Evolutionary conservation across 2,888 invertebrate genomes (phyloP), one percentile per base, ranked within the genome.

Genomic region (Pegoplata infirma): DNA sequence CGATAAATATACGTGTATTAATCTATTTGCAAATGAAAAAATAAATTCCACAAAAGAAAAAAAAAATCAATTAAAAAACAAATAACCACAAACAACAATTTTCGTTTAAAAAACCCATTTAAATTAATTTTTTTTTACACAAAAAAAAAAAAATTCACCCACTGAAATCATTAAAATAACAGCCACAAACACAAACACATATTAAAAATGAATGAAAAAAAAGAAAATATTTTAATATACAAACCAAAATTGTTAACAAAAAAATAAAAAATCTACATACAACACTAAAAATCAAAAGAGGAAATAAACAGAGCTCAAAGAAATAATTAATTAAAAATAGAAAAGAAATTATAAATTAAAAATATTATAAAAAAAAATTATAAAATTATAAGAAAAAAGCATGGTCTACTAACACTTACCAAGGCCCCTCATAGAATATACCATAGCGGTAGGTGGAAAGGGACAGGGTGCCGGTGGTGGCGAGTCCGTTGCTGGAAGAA

Each of bases 391-490:
- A n/a, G n/a, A n/a, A n/a, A 86, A 84, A 84, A 83, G 83, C 82
- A 85, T 84, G 86, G 86, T 87, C 88, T 89, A 89, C 89, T 89
- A 88, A 89, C 89, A 89, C 89, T 88, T 89, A 89, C 89, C 90
- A 76, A 89, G 85, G 82, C 89, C 89, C 81, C 91, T 90, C 87
- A 92, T 90, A 32, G 92, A 92, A 84, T 93, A 93, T 17, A 96
- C 94, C 94, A 96, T 95, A 44, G 95, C 95, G 25, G 95, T 95
- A 14, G 96, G 95, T 46, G 96, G 95, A 86, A 95, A 96, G 46
- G 95, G 90, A 88, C 83, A 90, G 81, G 82, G 86, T 44, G 86
- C 85, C 75, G 83, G 88, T 56, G 89, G 89, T 58, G 89, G 90
- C 80, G 89, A 90, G 77, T 90, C 90, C 56, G 88, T 89, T 73